Percentiles rank a stretch among this genome's conserved stretches.
phyloP scores from a whole-genome alignment of 2,113 vertebrate genomes.

The Labeo catla region DNA sequence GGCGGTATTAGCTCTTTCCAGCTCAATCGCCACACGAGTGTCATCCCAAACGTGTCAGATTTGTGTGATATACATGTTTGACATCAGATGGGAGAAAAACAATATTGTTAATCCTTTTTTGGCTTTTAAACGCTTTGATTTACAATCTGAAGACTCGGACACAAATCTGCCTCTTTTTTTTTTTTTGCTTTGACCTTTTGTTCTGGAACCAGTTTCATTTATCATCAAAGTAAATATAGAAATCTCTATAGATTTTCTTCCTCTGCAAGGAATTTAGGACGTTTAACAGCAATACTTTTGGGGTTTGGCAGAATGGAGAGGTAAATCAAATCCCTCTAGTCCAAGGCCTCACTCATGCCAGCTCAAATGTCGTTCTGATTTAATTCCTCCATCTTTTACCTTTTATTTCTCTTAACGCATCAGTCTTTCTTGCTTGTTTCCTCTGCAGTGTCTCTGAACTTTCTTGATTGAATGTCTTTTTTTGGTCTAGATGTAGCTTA shows the following conservation, averaged over 20 bases:
- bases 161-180: slow-evolving; percentile 54
- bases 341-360: slow-evolving; percentile 48
- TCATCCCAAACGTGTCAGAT: slow-evolving; percentile 20
- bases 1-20: slow-evolving; percentile 34
- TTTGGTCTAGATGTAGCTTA: slow-evolving; percentile 26
- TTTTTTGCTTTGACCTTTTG: slow-evolving; percentile 55
- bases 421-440: slow-evolving; percentile 50
- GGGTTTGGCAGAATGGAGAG: slow-evolving; percentile 3
- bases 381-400: slow-evolving; percentile 50
- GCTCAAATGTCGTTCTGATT: slow-evolving; percentile 36
- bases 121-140: slow-evolving; percentile 58
- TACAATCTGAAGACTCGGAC: slow-evolving; percentile 22
- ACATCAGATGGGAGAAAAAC: not conserved
- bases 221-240: slow-evolving; percentile 65
- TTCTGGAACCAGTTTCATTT: slow-evolving; percentile 63
- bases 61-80: not conserved
- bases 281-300: slow-evolving; percentile 38
- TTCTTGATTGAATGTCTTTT: slow-evolving; percentile 53
- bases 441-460: slow-evolving; percentile 55
- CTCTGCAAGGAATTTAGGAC: slow-evolving; percentile 59
- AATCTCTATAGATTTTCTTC: slow-evolving; percentile 57
- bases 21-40: slow-evolving; percentile 13
- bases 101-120: slow-evolving; percentile 58
- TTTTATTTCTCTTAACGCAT: slow-evolving; percentile 54
- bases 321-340: slow-evolving; percentile 60